These are phyloP conservation scores for Emmelina monodactyla DNA, from an alignment of 2,888 invertebrate genomes.

Conservation along the genomic window DNA sequence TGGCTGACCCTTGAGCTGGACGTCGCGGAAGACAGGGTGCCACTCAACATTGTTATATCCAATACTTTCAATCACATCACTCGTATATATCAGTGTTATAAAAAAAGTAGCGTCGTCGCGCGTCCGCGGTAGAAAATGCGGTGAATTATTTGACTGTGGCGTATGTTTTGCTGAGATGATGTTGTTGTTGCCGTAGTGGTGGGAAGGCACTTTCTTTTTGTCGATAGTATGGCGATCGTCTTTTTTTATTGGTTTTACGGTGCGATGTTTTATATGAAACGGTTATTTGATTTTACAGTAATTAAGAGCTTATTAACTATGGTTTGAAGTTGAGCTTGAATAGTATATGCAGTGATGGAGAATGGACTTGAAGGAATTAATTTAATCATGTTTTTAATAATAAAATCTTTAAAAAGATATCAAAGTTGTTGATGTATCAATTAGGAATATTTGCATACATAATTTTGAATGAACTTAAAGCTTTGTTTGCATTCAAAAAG, in stretches of 20 bases:
- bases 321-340: too few relatives aligned
- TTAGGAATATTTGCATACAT: too few relatives aligned
- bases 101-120: slow-evolving; percentile 21
- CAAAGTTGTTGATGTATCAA: too few relatives aligned
- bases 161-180: slow-evolving; percentile 42
- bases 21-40: slow-evolving; percentile 35
- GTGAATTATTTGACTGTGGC: slow-evolving; percentile 28
- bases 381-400: too few relatives aligned
- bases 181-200: slow-evolving; percentile 27
- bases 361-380: too few relatives aligned
- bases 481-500: too few relatives aligned
- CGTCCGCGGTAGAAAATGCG: slow-evolving; percentile 37
- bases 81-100: too few relatives aligned
- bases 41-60: slow-evolving; percentile 35
- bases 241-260: background rate
- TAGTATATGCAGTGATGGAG: too few relatives aligned
- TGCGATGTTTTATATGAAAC: background rate
- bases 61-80: slow-evolving; percentile 29
- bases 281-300: background rate
- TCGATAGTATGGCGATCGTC: slow-evolving; percentile 19
- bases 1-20: slow-evolving; percentile 35
- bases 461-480: too few relatives aligned
- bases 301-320: background rate
- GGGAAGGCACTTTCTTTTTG: slow-evolving; percentile 19
- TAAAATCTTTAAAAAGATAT: too few relatives aligned